Base-by-base conservation (phyloP, 1,140 invertebrate genomes). In the Saccostrea glomerata region DNA sequence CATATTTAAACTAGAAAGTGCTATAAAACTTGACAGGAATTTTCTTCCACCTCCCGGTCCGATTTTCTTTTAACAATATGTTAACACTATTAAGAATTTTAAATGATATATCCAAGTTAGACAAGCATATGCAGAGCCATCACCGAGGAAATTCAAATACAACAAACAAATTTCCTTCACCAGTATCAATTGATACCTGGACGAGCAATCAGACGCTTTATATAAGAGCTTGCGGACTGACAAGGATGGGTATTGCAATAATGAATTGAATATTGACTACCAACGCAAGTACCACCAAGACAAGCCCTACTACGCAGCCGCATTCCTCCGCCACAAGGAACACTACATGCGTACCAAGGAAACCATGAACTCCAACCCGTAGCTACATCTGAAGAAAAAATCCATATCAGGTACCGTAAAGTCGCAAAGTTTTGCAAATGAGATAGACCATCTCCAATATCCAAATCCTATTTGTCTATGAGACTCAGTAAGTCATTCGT, bases 31-130 rank as follows among this genome's bases (percentile, higher is more conserved):
- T 47, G 47, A 47, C 6, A 7, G 2, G 47, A 47, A 47, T 47
- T 47, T 47, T 6, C 6, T 47, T 47, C 9, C 0, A 47, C 9
- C 47, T 47, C 6, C 6, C 40, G 6, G 6, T 47, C 40, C 40
- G 2, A 47, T 47, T 47, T 47, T 47, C n/a, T 85, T 12, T 60
- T 85, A 11, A 6, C 20, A 77, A 36, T 77, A 11, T n/a, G 23
- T 6, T 1, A 12, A 20, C 23, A 77, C 11, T 25, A 77, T 20
- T 12, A 6, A 47, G 40, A 77, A 6, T 30, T 30, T 30, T n/a
- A 63, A 66, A 86, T 86, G 54, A 84, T 20, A 84, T 84, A 84
- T 84, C 12, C 5, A 84, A 55, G 30, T 30, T 40, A 20, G n/a
- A 23, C 0, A 77, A 11, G 13, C 25, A 77, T 13, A 15, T 17